Conservation (phyloP, 2,113 vertebrate species). For the Pantherophis guttatus region DNA sequence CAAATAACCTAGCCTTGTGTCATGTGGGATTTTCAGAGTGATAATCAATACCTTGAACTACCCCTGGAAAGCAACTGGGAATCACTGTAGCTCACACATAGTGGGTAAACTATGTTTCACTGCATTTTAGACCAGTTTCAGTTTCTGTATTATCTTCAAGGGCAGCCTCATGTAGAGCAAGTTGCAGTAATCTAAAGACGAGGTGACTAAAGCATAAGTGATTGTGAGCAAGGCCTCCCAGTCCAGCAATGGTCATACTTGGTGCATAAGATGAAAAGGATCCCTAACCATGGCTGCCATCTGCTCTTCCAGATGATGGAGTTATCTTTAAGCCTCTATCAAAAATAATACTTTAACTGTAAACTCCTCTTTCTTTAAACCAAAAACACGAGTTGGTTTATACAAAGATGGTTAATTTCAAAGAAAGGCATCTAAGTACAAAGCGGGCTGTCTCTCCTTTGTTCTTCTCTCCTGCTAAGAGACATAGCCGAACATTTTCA, state of each 20-base stretch:
- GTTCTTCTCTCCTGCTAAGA: not conserved
- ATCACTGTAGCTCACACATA: not conserved
- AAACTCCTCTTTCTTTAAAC: not conserved
- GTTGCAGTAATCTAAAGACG: not conserved
- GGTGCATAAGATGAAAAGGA: not conserved
- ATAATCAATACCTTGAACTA: not conserved
- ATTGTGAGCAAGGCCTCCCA: not conserved
- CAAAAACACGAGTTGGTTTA: not conserved
- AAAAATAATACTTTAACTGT: not conserved
- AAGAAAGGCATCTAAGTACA: not conserved
- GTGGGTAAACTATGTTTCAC: not conserved
- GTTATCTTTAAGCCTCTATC: not conserved
- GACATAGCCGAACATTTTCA: conserved; percentile 17
- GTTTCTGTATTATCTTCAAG: not conserved
- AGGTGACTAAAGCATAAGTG: not conserved
- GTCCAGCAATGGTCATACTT: not conserved
- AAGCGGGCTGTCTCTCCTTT: not conserved
- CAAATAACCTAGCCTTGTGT: not conserved
- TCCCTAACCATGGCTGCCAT: not conserved
- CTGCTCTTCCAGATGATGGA: not conserved
- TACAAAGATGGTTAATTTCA: not conserved
- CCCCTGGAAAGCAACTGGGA: not conserved
- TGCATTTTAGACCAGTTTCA: not conserved
- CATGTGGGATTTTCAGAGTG: not conserved
- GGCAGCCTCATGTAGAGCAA: not conserved